Evolutionary conservation across 2,797 vertebrate genomes (phyloP), one percentile per base, ranked within the genome.

Genomic region (Ctenosaura bakeri): DNA sequence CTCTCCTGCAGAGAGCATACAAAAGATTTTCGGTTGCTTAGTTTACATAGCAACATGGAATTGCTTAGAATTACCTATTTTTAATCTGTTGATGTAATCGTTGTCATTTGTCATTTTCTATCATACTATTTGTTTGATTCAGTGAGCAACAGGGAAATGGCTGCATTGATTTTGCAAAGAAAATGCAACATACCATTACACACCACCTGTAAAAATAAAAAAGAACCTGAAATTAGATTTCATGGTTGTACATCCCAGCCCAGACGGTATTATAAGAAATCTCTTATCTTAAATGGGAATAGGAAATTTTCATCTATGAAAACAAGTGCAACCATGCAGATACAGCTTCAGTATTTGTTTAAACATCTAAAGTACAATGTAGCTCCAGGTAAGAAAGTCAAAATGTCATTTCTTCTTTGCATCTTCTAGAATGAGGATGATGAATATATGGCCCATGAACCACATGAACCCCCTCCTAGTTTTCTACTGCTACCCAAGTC

Each of bases 131-230:
- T 90, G 32, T 54, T 88, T 92, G 69, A 91, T 91, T 56, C 18
- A 76, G 1, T 86, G 62, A 95, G 89, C 71, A 29, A 84, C 13
- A 85, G 14, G 89, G 90, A 94, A 95, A 92, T 88, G 82, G 85
- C 50, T 93, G 38, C 9, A n/a, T 54, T 90, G 73, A 54, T 93
- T 94, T 86, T 82, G 38, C 22, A 85, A 35, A 8, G 90, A 12
- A 85, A 86, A 35, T 69, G 32, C 90, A 46, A 92, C 76, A 38
- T 35, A 86, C 26, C 74, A 88, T 66, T 90, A 88, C 93, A 96
- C 7, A 54, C 20, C 84, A 59, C 13, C 71, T 74, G 52, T 86
- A 24, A 59, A 86, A 86, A 86, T 22, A 38, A 86, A 59, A 62
- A 66, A 29, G 64, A 26, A 66, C 56, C 32, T 73, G n/a, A 56